Base-by-base conservation (phyloP, 1,140 invertebrate genomes). In the Sipha flava region DNA sequence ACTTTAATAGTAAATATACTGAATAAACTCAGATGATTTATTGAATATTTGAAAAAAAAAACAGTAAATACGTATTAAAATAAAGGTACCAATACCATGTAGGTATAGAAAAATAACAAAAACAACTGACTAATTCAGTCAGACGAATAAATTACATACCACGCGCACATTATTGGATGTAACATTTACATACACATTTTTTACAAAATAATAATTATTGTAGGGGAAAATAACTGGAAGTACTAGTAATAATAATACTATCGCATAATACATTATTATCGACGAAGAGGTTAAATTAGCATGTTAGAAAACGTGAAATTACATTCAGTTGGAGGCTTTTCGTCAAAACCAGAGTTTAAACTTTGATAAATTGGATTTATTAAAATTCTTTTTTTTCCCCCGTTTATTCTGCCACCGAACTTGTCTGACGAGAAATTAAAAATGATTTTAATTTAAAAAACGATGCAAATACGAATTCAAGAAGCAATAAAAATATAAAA, bases 391-490 rank as follows among this genome's bases (percentile, higher is more conserved):
- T 40, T 4, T 40, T 40, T 40, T 4, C 37, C 37, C 16, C 10
- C n/a, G 34, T 43, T 10, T 21, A 21, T 16, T 26, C 62, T 23
- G 21, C n/a, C 59, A 14, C n/a, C 34, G 21, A 66, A 66, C 62
- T 43, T 40, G 21, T 40, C 37, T 34, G 62, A 66, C 62, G 62
- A 23, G 34, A 66, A 66, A 66, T 66, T 40, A 66, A 40, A 66
- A 40, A 66, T 34, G 37, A 43, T 66, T 66, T 66, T 66, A 66
- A 66, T 66, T 66, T 66, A 66, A 40, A 40, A n/a, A n/a, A 34
- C 59, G 59, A 57, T 14, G 59, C 62, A 40, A 40, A 66, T 21
- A 29, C 62, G 62, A 52, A 52, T 21, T 7, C 21, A 16, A 23
- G n/a, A 16, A 6, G 21, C n/a, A 52, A 52, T 52, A 52, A 52